Evolutionary conservation across 2,888 invertebrate species (phyloP), one percentile per base, ranked within the genome.

Genomic region (Oligia strigilis): DNA sequence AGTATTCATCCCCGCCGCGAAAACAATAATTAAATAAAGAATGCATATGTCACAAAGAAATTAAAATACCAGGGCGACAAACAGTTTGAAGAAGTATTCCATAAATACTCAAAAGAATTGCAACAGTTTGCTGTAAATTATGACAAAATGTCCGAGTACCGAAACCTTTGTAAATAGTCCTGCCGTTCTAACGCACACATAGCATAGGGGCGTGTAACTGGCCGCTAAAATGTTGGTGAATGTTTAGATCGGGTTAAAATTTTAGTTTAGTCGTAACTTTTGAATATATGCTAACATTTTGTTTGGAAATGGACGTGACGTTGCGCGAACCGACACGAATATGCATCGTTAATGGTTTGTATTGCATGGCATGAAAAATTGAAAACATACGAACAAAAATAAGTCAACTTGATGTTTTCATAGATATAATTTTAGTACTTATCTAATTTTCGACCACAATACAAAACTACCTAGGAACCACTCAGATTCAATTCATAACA

Each of bases 121-220:
- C 60, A 75, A 81, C 70, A 73, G 46, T 82, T 76, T 60, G 66
- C n/a, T 49, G 62, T 89, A 86, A 88, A 85, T 87, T 76, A 83
- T 87, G 85, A 84, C 87, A 84, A 87, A 90, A 79, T 88, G 88
- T 90, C 86, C 86, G 80, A 82, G 86, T 52, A 85, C 87, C 83
- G 87, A 87, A 89, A 81, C 90, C 90, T 89, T 89, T 90, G 88
- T 84, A 79, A 64, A 66, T 65, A 75, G 86, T 73, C 89, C 86
- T 82, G 80, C 67, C 79, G 75, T 83, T 78, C 82, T 75, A 85
- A 85, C 85, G 72, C 85, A 84, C 86, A 78, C 84, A 89, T 80
- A 78, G 77, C 84, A 89, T 80, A 80, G 76, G 81, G 78, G 78
- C 77, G 72, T 36, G 67, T 75, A 79, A 77, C 74, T 66, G 82